A percentile compares a stretch with the other conserved stretches of the same genome.
Conservation (phyloP, 1,140 invertebrate species). For the Hycleus phaleratus region DNA sequence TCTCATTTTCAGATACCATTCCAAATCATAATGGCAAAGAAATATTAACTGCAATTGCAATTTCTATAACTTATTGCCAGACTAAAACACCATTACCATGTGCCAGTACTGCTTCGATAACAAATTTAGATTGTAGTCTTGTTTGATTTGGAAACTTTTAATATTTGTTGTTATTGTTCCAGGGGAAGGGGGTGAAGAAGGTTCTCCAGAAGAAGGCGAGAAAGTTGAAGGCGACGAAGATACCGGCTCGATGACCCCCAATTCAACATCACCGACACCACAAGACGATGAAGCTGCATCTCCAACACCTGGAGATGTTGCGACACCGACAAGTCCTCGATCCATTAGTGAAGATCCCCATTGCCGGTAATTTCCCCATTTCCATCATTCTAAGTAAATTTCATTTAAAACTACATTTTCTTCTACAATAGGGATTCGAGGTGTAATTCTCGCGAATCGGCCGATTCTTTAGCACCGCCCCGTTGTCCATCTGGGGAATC, state of each 20-base stretch:
- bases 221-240: constrained; percentile 48
- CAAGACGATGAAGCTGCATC: constrained; percentile 33
- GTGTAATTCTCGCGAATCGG: constrained; percentile 70
- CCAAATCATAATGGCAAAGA: neutral
- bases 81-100: too few species aligned
- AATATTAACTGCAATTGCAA: too few species aligned
- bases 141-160: neutral
- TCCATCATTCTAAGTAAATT: too few species aligned
- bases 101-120: too few species aligned
- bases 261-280: constrained; percentile 39
- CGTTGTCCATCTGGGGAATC: constrained; percentile 61
- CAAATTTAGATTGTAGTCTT: neutral
- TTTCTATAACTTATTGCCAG: too few species aligned
- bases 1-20: neutral
- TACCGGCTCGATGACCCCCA: constrained; percentile 48
- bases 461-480: constrained; percentile 53
- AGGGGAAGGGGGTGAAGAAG: constrained; percentile 53
- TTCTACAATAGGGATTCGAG: constrained; percentile 43
- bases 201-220: constrained; percentile 42
- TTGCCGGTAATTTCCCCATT: constrained; percentile 21
- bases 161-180: constrained; percentile 29
- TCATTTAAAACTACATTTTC: neutral
- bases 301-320: constrained; percentile 31
- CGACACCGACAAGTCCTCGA: constrained; percentile 33
- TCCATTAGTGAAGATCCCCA: constrained; percentile 30